Evolutionary conservation across 2,888 invertebrate genomes (phyloP), one percentile per base, ranked within the genome.

Genomic region (Caenorhabditis auriculariae): DNA sequence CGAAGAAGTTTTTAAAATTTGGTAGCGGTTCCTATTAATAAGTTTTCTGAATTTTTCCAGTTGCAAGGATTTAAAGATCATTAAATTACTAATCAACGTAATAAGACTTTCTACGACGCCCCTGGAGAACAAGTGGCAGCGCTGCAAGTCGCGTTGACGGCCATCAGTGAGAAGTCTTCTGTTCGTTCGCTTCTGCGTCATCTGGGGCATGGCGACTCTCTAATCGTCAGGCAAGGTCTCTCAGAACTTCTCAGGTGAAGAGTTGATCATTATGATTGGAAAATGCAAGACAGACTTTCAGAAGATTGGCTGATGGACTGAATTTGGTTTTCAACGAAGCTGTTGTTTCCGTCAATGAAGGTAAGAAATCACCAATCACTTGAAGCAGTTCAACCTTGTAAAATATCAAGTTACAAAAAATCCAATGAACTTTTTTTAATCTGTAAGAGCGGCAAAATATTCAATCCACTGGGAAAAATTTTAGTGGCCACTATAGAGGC

Each of bases 61-160:
- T n/a, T n/a, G n/a, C n/a, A n/a, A n/a, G n/a, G n/a, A n/a, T n/a
- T n/a, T n/a, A n/a, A n/a, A n/a, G n/a, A n/a, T n/a, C n/a, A n/a
- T n/a, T n/a, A n/a, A n/a, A n/a, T n/a, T n/a, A n/a, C n/a, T n/a
- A n/a, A n/a, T n/a, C n/a, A n/a, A n/a, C n/a, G n/a, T 26, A 42
- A 56, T 48, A 60, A 75, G 69, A 73, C 73, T 3, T 59, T 73
- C 21, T 69, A 62, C 54, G 75, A 75, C 37, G 63, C 72, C 1
- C 73, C 73, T 3, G 70, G 63, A 27, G 60, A 63, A 9, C 57
- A 60, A 27, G 59, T 72, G 0, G 64, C 73, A 1, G 58, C 67
- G 9, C 49, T 67, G 0, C 66, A 71, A 39, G 49, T 73, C 6
- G 60, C 70, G 9, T 41, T 75, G 2, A 66, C 71, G 0, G 62